Evolutionary conservation across 1,140 invertebrate species (phyloP).

Genomic region (Nomia melanderi): DNA sequence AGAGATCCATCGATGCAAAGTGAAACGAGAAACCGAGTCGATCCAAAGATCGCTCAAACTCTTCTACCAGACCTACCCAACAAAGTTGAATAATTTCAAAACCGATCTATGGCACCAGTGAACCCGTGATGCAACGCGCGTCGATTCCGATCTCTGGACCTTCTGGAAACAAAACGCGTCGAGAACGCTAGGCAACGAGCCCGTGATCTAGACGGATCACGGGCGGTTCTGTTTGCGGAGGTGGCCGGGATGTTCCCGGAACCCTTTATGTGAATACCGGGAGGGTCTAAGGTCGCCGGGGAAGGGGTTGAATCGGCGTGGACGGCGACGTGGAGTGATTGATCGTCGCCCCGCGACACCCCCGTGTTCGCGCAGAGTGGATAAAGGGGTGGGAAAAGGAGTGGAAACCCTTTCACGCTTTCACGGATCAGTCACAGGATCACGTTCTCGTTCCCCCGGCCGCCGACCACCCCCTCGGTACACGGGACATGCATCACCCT

Average conservation of each 20-base stretch:
- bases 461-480: conserved; percentile 52
- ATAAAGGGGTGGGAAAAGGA: conserved; percentile 73
- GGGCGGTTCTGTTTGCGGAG: conserved; percentile 25
- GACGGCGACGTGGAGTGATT: conserved; percentile 71
- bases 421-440: conserved; percentile 75
- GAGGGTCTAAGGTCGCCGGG: neutral
- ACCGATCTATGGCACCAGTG: no score
- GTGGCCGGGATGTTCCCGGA: conserved; percentile 35
- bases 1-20: no score
- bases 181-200: conserved; percentile 35
- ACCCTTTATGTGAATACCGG: conserved; percentile 59
- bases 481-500: conserved; percentile 74
- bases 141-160: neutral
- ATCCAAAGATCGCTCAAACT: no score
- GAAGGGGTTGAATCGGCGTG: conserved; percentile 55
- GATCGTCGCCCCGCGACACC: conserved; percentile 76
- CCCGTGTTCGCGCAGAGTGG: conserved; percentile 71
- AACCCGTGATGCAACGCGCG: neutral
- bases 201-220: conserved; percentile 48
- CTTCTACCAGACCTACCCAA: no score
- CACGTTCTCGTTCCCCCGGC: conserved; percentile 61
- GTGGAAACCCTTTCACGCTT: conserved; percentile 75
- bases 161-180: neutral
- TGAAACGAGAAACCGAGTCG: no score
- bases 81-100: no score